phyloP scores from a whole-genome alignment of 2,888 invertebrate species.

The Odontocolon sp. region DNA sequence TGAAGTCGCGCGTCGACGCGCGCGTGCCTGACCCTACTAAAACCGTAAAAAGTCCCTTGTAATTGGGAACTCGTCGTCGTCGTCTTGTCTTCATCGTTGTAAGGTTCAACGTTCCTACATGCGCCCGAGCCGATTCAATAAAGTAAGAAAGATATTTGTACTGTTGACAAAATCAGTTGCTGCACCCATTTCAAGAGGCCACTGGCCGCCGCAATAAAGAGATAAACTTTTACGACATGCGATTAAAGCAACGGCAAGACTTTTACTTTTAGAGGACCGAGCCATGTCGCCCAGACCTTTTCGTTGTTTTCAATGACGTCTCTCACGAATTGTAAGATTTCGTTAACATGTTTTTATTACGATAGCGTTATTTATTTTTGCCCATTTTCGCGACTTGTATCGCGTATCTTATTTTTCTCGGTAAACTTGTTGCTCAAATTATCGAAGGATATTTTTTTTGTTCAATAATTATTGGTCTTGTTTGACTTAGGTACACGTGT shows the following conservation, averaged over 20 bases:
- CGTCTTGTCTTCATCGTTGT: not conserved
- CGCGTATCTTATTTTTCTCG: not conserved
- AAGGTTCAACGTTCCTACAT: not conserved
- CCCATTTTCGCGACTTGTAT: no score
- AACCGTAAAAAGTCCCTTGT: slow-evolving; percentile 62
- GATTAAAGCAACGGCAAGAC: slow-evolving; percentile 74
- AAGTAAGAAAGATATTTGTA: slow-evolving; percentile 50
- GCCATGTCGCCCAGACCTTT: slow-evolving; percentile 24
- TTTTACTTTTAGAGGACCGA: slow-evolving; percentile 69
- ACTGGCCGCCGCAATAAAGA: slow-evolving; percentile 75
- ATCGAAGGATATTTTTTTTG: not conserved
- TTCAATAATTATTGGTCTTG: no score
- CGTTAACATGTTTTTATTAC: not conserved
- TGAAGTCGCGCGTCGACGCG: no score
- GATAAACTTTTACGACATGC: slow-evolving; percentile 75
- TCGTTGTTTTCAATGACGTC: slow-evolving; percentile 10
- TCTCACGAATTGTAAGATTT: slow-evolving; percentile 9
- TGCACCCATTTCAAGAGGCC: slow-evolving; percentile 68
- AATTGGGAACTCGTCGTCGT: slow-evolving; percentile 2
- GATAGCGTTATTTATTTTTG: no score
- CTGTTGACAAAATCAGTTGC: slow-evolving; percentile 77
- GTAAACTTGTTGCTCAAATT: not conserved
- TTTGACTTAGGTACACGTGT: no score
- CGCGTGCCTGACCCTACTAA: no score
- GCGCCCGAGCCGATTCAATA: slow-evolving; percentile 50